Percentiles rank a stretch among this genome's conserved stretches.
Conservation (phyloP, 2,888 invertebrate species). For the Pyrrhia umbra region DNA sequence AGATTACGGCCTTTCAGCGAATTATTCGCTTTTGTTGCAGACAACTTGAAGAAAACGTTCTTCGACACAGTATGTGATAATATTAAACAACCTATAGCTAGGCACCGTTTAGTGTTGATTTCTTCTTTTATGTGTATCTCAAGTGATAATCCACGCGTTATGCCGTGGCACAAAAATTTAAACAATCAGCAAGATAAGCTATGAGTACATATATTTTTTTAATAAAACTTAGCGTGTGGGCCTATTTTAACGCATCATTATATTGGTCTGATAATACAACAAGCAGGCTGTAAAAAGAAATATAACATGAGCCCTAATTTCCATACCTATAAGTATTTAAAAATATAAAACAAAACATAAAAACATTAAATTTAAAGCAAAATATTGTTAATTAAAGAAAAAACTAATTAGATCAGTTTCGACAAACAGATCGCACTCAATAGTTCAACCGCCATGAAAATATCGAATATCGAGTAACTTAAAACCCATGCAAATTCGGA, state of each 20-base stretch:
- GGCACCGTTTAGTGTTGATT: too few species aligned
- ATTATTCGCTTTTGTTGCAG: conserved; percentile 82
- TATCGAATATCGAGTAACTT: conserved; percentile 86
- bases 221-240: too few species aligned
- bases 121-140: background rate
- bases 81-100: too few species aligned
- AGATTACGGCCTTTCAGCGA: conserved; percentile 84
- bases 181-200: too few species aligned
- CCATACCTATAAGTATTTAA: too few species aligned
- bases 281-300: too few species aligned
- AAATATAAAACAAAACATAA: background rate
- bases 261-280: too few species aligned
- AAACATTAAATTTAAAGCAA: conserved; percentile 4
- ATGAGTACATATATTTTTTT: too few species aligned
- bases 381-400: conserved; percentile 22
- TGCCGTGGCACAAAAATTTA: too few species aligned
- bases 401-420: conserved; percentile 53
- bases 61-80: conserved; percentile 3
- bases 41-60: conserved; percentile 62
- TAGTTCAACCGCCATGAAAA: conserved; percentile 81
- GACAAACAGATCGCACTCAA: conserved; percentile 75
- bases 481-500: conserved; percentile 87
- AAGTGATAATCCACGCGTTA: background rate
- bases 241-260: too few species aligned
- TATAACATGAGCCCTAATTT: too few species aligned